phyloP scores from a whole-genome alignment of 1,140 invertebrate species.

The Aphaenogaster rudis region DNA sequence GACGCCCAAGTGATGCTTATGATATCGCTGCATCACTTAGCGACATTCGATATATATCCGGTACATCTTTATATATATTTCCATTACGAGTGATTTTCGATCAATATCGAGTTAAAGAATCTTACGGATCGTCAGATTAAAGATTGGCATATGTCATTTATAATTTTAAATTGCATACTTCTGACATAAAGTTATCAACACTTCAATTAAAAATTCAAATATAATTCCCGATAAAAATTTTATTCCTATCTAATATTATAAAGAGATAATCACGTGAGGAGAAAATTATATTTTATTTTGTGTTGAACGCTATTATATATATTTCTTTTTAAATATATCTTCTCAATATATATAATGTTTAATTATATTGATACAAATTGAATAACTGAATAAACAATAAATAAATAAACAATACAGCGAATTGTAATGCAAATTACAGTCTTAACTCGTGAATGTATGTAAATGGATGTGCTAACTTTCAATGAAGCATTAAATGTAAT shows the following conservation, averaged over 20 bases:
- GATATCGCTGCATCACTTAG: slow-evolving; percentile 54
- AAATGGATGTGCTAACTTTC: slow-evolving; percentile 3
- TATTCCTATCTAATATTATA: background rate
- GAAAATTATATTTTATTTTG: background rate
- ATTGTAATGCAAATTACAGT: background rate
- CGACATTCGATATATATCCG: slow-evolving; percentile 21
- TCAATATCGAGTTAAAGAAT: slow-evolving; percentile 2
- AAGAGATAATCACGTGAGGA: background rate
- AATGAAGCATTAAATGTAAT: slow-evolving; percentile 30
- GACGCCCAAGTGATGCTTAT: slow-evolving; percentile 34
- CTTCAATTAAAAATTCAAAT: background rate
- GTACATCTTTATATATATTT: slow-evolving; percentile 21
- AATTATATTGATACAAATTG: background rate
- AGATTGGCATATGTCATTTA: background rate
- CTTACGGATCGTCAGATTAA: background rate
- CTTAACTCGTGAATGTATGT: slow-evolving; percentile 5
- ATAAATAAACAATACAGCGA: background rate
- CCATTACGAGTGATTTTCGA: slow-evolving; percentile 4
- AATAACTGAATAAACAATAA: background rate
- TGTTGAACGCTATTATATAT: background rate
- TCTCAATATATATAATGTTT: background rate
- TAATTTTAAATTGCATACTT: background rate
- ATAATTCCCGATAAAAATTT: background rate
- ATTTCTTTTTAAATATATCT: background rate
- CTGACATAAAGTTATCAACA: background rate